Conservation (phyloP, 2,888 invertebrate species). For the Cheilosia scutellata region DNA sequence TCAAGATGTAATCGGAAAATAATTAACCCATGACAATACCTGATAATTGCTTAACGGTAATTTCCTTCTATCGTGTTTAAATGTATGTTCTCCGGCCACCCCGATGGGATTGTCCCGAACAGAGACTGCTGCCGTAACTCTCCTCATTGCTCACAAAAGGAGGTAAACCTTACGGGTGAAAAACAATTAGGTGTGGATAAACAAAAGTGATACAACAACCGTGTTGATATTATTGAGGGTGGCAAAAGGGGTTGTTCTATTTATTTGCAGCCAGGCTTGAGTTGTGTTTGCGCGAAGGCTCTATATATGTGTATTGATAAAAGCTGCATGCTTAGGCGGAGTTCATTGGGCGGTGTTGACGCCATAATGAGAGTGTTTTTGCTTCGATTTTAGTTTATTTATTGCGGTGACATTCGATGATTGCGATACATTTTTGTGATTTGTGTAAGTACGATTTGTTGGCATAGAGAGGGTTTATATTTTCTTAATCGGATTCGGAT, state of each 20-base stretch:
- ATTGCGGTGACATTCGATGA: constrained; percentile 52
- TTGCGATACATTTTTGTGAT: constrained; percentile 41
- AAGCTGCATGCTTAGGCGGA: background rate
- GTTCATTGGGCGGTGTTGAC: constrained; percentile 29
- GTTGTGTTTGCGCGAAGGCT: constrained; percentile 15
- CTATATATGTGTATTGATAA: background rate
- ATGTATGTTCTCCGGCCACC: constrained; percentile 27
- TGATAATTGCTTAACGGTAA: constrained; percentile 73
- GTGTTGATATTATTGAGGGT: constrained; percentile 33
- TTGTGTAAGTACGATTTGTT: constrained; percentile 3
- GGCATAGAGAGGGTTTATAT: background rate
- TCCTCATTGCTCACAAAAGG: background rate
- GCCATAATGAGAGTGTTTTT: constrained; percentile 56
- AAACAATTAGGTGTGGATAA: constrained; percentile 74
- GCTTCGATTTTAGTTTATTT: constrained; percentile 48
- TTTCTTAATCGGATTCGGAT: constrained; percentile 38
- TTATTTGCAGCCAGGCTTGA: constrained; percentile 1
- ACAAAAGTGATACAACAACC: constrained; percentile 41
- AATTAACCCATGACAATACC: constrained; percentile 74
- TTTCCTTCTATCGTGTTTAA: constrained; percentile 61
- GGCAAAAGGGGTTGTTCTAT: constrained; percentile 5
- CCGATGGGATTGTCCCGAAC: background rate
- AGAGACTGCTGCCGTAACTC: background rate
- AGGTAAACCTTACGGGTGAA: constrained; percentile 22
- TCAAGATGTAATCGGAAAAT: constrained; percentile 73